Evolutionary conservation across 2,113 vertebrate genomes (phyloP).

Genomic region (Bos javanicus): DNA sequence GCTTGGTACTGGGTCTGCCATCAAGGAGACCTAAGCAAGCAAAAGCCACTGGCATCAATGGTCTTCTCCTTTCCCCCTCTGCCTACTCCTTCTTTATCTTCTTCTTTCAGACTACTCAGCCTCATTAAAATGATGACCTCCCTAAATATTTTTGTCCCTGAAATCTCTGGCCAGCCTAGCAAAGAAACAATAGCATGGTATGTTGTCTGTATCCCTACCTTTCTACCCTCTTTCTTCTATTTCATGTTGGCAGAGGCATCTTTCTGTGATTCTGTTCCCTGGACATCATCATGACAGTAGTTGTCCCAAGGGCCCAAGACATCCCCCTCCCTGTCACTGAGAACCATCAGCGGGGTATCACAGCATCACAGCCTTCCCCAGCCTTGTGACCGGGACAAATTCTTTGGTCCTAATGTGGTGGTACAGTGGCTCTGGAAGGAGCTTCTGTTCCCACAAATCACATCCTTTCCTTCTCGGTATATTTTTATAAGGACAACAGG

Average conservation of each 20-base stretch:
- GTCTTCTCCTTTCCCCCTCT: neutral
- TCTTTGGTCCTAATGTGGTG: neutral
- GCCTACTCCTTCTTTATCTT: neutral
- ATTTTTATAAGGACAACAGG: conserved; percentile 27
- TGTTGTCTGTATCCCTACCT: neutral
- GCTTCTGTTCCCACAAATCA: conserved; percentile 30
- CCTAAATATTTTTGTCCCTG: neutral
- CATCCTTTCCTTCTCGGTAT: neutral
- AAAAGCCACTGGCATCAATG: neutral
- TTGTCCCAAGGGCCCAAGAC: neutral
- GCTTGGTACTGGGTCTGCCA: neutral
- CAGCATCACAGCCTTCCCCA: neutral
- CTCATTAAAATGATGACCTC: neutral
- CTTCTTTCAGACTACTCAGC: neutral
- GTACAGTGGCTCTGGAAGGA: neutral
- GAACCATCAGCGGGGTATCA: neutral
- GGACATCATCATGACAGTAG: neutral
- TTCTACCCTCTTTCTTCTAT: neutral
- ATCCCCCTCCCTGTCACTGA: neutral
- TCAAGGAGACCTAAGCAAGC: neutral
- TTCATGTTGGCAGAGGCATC: neutral
- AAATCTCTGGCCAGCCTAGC: neutral
- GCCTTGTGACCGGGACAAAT: neutral
- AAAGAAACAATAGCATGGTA: neutral
- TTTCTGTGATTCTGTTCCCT: neutral